A percentile compares a stretch with the other conserved stretches of the same genome.
Evolutionary conservation across 2,797 vertebrate species (phyloP).

Genomic region (Phoxinus dragarum): DNA sequence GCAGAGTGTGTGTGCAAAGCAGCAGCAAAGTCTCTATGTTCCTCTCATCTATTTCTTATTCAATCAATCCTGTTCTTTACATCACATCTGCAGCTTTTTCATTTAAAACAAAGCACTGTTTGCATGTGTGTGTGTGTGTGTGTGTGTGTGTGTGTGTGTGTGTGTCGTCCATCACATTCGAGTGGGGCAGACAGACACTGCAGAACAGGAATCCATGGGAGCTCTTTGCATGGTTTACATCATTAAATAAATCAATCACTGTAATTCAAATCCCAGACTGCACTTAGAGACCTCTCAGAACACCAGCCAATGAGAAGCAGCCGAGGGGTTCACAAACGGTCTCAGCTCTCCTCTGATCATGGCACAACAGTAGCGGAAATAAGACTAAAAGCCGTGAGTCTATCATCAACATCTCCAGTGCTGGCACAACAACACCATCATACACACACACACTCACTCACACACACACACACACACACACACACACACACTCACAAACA

Average conservation of each 20-base stretch:
- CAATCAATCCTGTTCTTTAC: not conserved
- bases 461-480: not conserved
- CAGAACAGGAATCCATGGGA: not conserved
- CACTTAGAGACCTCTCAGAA: not conserved
- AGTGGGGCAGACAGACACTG: not conserved
- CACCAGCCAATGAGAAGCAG: not conserved
- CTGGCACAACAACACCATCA: not conserved
- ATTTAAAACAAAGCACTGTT: not conserved
- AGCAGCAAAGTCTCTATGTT: not conserved
- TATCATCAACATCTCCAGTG: conserved; percentile 2
- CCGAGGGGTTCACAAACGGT: not conserved
- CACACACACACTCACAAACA: no score
- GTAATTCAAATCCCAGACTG: conserved; percentile 2
- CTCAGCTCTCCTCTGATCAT: conserved; percentile 14
- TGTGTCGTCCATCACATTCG: not conserved
- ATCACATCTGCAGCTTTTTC: not conserved
- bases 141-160: no score
- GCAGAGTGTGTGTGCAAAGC: not conserved
- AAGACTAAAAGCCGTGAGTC: conserved; percentile 14
- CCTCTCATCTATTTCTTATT: not conserved
- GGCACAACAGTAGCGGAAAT: not conserved
- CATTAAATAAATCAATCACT: conserved; percentile 43
- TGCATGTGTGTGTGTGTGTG: not conserved
- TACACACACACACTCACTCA: not conserved
- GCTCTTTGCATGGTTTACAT: not conserved